Base-by-base conservation (phyloP, 2,113 vertebrate genomes). In the Cyprinodon tularosa region DNA sequence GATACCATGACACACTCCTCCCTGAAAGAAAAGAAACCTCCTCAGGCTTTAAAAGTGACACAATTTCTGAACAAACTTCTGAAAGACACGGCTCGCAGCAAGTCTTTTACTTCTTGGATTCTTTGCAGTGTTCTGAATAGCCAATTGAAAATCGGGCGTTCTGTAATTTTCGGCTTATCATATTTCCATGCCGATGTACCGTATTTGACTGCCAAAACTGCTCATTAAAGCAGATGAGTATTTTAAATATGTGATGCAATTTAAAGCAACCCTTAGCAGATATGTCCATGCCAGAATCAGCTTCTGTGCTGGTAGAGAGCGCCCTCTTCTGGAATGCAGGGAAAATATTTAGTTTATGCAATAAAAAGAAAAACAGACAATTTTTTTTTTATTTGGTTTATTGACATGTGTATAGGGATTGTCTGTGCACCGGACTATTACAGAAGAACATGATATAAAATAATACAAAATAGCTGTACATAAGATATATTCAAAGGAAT, bases 371-470 rank as follows among this genome's bases (percentile, higher is more conserved):
- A 15, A 53, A 65, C 1, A 62, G 3, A 2, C 3, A 5, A 22
- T 48, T 74, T 11, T 47, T 8, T 61, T 62, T 66, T 60, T 57
- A 11, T 37, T 88, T 86, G 83, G 71, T 94, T 94, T 94, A 94
- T 93, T 94, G 90, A 93, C 88, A 90, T 92, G 88, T 93, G 91
- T 92, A 91, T 89, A 90, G 89, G 76, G 94, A 94, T 94, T 94
- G 92, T 94, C 93, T 90, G 93, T 93, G 93, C 94, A 94, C 93
- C 91, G 81, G 84, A 92, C 72, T 77, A 89, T 91, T 90, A 93
- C 91, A 91, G 88, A 84, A 83, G 86, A 80, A 94, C 89, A 91
- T 84, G 77, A 88, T 85, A 77, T 76, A 88, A 92, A 92, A 88
- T 78, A 82, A 90, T 88, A 84, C 74, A 88, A 87, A 62, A n/a